Evolutionary conservation across 1,140 invertebrate genomes (phyloP).

Genomic region (Drosophila lowei): DNA sequence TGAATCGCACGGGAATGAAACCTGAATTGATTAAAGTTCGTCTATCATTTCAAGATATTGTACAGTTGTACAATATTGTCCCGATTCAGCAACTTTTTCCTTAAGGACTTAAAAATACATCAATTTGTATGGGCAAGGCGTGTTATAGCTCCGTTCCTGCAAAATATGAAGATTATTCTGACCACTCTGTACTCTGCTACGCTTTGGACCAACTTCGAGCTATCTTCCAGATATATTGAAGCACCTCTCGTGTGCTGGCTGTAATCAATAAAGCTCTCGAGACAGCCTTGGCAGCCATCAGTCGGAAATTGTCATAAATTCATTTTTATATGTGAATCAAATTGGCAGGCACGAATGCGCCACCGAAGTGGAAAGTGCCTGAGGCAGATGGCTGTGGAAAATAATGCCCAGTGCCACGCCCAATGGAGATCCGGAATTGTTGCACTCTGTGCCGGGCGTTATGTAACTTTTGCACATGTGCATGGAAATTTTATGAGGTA

Average conservation of each 20-base stretch:
- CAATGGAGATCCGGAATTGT: slow-evolving; percentile 21
- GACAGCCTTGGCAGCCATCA: slow-evolving; percentile 67
- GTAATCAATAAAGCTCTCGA: slow-evolving; percentile 51
- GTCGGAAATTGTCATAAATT: slow-evolving; percentile 81
- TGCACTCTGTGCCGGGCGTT: slow-evolving; percentile 11
- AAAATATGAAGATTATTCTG: too few relatives aligned
- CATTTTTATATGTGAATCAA: slow-evolving; percentile 66
- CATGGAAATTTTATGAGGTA: slow-evolving; percentile 78
- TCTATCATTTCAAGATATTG: too few relatives aligned
- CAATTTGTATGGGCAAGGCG: too few relatives aligned
- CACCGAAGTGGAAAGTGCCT: slow-evolving; percentile 55
- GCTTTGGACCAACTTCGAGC: background rate
- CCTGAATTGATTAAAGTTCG: too few relatives aligned
- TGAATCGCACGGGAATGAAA: background rate
- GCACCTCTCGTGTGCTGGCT: slow-evolving; percentile 12
- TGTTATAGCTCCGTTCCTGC: too few relatives aligned
- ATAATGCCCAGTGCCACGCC: slow-evolving; percentile 36
- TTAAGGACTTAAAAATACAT: too few relatives aligned
- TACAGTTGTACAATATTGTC: too few relatives aligned
- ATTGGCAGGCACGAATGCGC: slow-evolving; percentile 72
- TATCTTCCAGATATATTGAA: background rate
- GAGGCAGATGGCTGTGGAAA: slow-evolving; percentile 39
- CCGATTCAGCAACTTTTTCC: too few relatives aligned
- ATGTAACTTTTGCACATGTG: slow-evolving; percentile 3
- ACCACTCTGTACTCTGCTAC: too few relatives aligned